A percentile compares a stretch with the other conserved stretches of the same genome.
phyloP scores from a whole-genome alignment of 1,140 invertebrate species.

The Bombus fervidus region DNA sequence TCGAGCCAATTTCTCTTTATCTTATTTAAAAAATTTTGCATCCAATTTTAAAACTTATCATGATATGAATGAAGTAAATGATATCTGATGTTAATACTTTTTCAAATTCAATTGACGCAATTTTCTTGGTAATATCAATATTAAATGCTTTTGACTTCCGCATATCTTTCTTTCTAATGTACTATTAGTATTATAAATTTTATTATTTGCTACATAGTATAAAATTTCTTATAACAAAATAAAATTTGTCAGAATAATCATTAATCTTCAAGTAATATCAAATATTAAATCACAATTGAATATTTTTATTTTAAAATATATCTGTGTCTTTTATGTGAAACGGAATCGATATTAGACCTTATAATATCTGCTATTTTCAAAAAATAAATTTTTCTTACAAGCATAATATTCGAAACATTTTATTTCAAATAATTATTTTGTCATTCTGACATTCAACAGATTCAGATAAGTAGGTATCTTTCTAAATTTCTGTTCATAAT shows the following conservation, averaged over 20 bases:
- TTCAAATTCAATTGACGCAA: not conserved
- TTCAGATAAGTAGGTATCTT: constrained; percentile 8
- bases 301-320: constrained; percentile 39
- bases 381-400: not conserved
- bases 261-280: not conserved
- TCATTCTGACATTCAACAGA: not conserved
- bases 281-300: constrained; percentile 10
- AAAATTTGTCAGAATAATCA: not conserved
- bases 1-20: constrained; percentile 49
- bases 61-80: constrained; percentile 10
- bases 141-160: not conserved
- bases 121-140: not conserved
- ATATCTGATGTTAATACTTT: not conserved
- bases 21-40: not conserved
- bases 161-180: not conserved
- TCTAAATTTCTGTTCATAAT: constrained; percentile 1
- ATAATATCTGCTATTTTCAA: not conserved
- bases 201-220: not conserved
- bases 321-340: constrained; percentile 30
- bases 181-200: not conserved
- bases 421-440: constrained; percentile 4
- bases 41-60: constrained; percentile 1
- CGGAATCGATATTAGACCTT: not conserved
- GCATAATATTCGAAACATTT: constrained; percentile 7
- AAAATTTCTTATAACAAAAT: constrained; percentile 16